Evolutionary conservation across 2,113 vertebrate genomes (phyloP).

Genomic region (Ahaetulla prasina): DNA sequence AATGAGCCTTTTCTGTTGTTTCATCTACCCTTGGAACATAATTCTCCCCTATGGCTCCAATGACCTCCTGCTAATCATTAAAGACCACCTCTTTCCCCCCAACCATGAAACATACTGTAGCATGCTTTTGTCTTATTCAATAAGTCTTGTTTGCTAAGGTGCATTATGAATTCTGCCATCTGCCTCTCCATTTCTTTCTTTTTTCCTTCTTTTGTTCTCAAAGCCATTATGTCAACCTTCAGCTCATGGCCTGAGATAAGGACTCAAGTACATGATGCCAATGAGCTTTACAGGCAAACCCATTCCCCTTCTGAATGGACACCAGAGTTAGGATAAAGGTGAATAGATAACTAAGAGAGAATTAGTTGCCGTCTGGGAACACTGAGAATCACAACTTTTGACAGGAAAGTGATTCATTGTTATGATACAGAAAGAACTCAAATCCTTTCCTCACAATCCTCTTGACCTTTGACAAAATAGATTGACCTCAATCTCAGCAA

Average conservation of each 20-base stretch:
- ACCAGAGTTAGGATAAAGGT: not conserved
- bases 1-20: not conserved
- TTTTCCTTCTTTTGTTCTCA: not conserved
- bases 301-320: not conserved
- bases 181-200: not conserved
- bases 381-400: not conserved
- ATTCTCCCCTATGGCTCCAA: not conserved
- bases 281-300: not conserved
- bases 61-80: not conserved
- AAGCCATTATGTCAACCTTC: not conserved
- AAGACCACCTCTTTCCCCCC: not conserved
- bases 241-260: not conserved
- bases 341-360: not conserved
- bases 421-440: not conserved
- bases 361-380: not conserved
- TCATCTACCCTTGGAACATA: not conserved
- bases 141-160: not conserved
- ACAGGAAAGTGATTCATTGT: not conserved
- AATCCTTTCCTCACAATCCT: not conserved
- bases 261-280: not conserved
- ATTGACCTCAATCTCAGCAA: not conserved
- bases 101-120: not conserved
- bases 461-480: conserved; percentile 12
- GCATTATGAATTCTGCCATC: not conserved
- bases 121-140: not conserved